These are phyloP conservation scores for Phyllostomus hastatus DNA, from an alignment of 2,113 vertebrate genomes.

Conservation along the genomic window DNA sequence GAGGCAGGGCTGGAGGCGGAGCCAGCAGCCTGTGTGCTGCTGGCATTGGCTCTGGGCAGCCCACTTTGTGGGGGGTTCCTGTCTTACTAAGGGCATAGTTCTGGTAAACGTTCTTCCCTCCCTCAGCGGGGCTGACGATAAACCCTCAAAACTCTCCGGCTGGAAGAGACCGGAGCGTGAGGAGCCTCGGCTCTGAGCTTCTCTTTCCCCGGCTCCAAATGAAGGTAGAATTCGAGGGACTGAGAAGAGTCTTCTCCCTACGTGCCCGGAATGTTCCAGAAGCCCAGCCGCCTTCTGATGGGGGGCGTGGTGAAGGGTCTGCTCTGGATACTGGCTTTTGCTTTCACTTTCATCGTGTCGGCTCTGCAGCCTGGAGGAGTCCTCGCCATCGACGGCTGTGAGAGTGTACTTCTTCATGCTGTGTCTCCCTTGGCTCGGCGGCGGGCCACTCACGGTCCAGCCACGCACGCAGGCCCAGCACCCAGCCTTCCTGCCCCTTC, in stretches of 20 bases:
- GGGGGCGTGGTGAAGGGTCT: neutral
- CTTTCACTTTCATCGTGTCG: slow-evolving; percentile 9
- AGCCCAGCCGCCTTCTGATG: neutral
- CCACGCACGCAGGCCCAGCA: neutral
- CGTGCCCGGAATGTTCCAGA: neutral
- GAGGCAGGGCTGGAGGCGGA: neutral
- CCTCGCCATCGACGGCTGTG: accelerated
- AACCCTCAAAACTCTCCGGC: neutral
- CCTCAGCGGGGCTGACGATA: neutral
- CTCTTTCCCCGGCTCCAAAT: neutral
- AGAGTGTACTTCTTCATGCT: neutral
- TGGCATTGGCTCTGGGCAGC: neutral
- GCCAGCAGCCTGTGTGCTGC: neutral
- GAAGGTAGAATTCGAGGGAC: neutral
- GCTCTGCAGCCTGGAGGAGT: neutral
- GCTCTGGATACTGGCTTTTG: neutral
- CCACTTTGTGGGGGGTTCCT: neutral
- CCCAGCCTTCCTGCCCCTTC: neutral
- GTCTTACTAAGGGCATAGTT: too few species aligned
- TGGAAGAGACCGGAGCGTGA: accelerated
- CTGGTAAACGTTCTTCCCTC: neutral
- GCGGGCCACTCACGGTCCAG: neutral
- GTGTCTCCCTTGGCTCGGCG: neutral
- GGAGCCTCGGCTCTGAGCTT: neutral
- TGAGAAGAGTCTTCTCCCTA: neutral